A percentile compares a stretch with the other conserved stretches of the same genome.
Conservation (phyloP, 2,888 invertebrate species). For the Andrena praecox region DNA sequence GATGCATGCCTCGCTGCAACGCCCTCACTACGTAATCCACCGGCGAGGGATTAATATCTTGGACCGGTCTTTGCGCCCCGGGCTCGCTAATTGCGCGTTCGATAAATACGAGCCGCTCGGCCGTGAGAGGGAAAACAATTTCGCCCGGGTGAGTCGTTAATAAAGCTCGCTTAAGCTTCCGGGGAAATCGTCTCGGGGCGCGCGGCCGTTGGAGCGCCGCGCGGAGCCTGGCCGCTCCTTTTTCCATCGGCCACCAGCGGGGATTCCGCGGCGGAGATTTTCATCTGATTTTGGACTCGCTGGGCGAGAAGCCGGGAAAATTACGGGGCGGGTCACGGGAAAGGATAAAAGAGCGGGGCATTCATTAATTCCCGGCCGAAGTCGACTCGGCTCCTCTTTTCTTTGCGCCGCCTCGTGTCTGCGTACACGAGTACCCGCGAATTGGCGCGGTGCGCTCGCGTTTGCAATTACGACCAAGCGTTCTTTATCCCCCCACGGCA, state of each 20-base stretch:
- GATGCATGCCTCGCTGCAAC: conserved; percentile 5
- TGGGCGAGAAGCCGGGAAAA: background rate
- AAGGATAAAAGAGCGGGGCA: conserved; percentile 1
- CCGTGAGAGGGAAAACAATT: conserved; percentile 27
- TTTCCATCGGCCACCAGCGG: background rate
- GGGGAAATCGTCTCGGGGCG: conserved; percentile 14
- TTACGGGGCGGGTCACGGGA: background rate
- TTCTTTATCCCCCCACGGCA: background rate
- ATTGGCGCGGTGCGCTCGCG: background rate
- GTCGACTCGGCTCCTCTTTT: conserved; percentile 1
- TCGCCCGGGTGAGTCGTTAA: conserved; percentile 24
- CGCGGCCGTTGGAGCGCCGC: background rate
- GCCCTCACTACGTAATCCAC: conserved; percentile 4
- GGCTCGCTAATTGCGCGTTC: conserved; percentile 51
- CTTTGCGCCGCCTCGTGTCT: background rate
- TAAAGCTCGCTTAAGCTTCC: conserved; percentile 29
- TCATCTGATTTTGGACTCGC: conserved; percentile 2
- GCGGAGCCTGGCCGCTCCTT: background rate
- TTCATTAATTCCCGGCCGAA: conserved; percentile 2
- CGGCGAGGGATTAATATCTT: conserved; percentile 41
- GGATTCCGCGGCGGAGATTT: background rate
- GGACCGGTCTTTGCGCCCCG: conserved; percentile 20
- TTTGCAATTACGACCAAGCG: background rate
- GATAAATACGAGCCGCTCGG: conserved; percentile 38
- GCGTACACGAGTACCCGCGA: background rate